A percentile compares a stretch with the other conserved stretches of the same genome.
Evolutionary conservation across 1,140 invertebrate genomes (phyloP).

Genomic region (Diploscapter pachys): DNA sequence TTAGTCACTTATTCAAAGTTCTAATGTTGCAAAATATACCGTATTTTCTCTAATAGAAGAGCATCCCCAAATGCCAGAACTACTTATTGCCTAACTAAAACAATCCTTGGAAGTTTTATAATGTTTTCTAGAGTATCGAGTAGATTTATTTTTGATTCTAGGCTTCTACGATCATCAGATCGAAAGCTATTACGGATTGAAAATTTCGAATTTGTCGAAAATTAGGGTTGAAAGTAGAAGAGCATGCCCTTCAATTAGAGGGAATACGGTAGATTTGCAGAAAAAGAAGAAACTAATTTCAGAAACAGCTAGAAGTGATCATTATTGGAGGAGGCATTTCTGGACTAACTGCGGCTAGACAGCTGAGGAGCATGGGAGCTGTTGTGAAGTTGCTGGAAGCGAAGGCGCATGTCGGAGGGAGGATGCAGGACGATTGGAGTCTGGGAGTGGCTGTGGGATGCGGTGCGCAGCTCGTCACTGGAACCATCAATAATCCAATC

Average conservation of each 20-base stretch:
- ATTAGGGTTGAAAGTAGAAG: too few species aligned
- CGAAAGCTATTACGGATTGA: background rate
- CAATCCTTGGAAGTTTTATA: too few species aligned
- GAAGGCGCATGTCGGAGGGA: slow-evolving; percentile 60
- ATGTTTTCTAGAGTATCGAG: background rate
- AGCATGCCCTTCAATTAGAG: background rate
- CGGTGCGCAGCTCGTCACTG: slow-evolving; percentile 62
- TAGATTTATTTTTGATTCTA: slow-evolving; percentile 12
- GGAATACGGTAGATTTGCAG: background rate
- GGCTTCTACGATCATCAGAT: slow-evolving; percentile 22
- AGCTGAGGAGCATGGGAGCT: slow-evolving; percentile 60
- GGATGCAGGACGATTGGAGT: slow-evolving; percentile 60
- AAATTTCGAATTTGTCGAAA: too few species aligned
- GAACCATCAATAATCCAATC: slow-evolving; percentile 63
- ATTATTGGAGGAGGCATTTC: slow-evolving; percentile 62
- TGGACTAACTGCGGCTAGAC: slow-evolving; percentile 62
- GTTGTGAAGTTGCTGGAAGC: slow-evolving; percentile 63
- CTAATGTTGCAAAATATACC: too few species aligned
- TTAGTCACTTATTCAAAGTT: too few species aligned
- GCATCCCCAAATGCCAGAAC: too few species aligned
- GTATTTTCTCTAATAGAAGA: too few species aligned
- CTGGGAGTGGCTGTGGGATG: slow-evolving; percentile 58
- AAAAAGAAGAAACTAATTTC: slow-evolving; percentile 3
- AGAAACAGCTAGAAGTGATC: slow-evolving; percentile 56
- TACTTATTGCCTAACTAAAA: too few species aligned